These are phyloP conservation scores for Leptopilina boulardi DNA, from an alignment of 1,140 invertebrate genomes.

Conservation along the genomic window DNA sequence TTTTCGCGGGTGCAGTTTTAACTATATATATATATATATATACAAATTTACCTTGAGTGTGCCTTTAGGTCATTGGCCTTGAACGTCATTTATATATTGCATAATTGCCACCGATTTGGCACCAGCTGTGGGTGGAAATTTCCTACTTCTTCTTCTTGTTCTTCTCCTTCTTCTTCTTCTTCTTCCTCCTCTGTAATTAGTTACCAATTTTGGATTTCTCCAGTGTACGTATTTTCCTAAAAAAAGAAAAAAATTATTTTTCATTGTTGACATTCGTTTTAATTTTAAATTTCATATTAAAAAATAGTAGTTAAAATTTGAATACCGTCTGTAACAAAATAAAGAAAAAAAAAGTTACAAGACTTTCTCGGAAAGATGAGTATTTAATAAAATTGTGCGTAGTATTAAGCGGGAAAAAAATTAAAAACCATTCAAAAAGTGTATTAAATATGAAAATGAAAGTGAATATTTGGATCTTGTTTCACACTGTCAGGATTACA, in stretches of 20 bases:
- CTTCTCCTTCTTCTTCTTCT: too few relatives aligned
- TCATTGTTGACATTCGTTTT: background rate
- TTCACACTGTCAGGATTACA: background rate
- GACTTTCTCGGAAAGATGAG: too few relatives aligned
- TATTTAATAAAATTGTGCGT: background rate
- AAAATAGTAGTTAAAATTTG: background rate
- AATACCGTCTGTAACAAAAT: too few relatives aligned
- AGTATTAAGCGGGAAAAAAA: background rate
- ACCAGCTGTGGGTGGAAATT: conserved; percentile 15
- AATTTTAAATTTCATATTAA: background rate
- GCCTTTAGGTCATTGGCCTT: conserved; percentile 15
- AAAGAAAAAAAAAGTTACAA: too few relatives aligned
- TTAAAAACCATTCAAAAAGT: background rate
- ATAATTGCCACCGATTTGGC: conserved; percentile 27
- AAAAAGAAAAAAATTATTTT: background rate
- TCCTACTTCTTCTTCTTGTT: background rate
- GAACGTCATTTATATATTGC: conserved; percentile 23
- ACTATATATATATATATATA: too few relatives aligned
- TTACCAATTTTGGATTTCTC: background rate
- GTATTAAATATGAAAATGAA: background rate
- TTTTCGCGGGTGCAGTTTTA: conserved; percentile 6
- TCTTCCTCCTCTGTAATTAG: background rate
- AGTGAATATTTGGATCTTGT: conserved; percentile 15
- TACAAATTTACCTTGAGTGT: conserved; percentile 26
- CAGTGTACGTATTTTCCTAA: background rate